phyloP scores from a whole-genome alignment of 2,797 vertebrate genomes.

The Squalus acanthias region DNA sequence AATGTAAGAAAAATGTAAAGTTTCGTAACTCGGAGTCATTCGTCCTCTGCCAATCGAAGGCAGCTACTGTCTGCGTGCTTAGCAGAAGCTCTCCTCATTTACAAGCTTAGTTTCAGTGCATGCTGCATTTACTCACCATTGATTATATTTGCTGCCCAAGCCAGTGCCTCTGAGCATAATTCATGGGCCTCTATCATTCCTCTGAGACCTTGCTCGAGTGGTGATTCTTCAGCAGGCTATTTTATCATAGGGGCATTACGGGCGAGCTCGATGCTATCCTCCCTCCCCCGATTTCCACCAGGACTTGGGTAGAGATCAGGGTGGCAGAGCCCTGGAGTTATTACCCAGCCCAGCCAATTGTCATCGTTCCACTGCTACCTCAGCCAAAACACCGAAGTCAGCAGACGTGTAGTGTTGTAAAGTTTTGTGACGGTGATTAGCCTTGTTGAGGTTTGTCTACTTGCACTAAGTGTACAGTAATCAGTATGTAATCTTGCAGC shows the following conservation, averaged over 20 bases:
- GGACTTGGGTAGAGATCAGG: background rate
- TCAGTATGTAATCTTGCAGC: background rate
- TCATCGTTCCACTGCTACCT: background rate
- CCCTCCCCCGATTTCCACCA: background rate
- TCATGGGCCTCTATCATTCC: background rate
- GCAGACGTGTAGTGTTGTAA: background rate
- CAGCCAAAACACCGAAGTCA: background rate
- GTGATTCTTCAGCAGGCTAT: background rate
- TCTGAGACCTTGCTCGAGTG: background rate
- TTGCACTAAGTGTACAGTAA: background rate
- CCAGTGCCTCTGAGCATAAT: background rate
- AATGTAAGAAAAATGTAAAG: background rate
- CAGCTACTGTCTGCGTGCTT: background rate
- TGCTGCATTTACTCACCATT: background rate
- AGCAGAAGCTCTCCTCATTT: background rate
- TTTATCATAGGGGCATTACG: background rate
- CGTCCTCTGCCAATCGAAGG: background rate
- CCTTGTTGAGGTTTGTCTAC: background rate
- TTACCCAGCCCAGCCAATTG: background rate
- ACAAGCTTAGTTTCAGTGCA: background rate
- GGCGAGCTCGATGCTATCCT: background rate
- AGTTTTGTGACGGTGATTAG: background rate
- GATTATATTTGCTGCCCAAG: background rate
- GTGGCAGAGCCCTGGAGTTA: background rate
- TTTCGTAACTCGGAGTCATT: background rate